Base-by-base conservation (phyloP, 2,113 vertebrate species). In the Ctenodactylus gundi region DNA sequence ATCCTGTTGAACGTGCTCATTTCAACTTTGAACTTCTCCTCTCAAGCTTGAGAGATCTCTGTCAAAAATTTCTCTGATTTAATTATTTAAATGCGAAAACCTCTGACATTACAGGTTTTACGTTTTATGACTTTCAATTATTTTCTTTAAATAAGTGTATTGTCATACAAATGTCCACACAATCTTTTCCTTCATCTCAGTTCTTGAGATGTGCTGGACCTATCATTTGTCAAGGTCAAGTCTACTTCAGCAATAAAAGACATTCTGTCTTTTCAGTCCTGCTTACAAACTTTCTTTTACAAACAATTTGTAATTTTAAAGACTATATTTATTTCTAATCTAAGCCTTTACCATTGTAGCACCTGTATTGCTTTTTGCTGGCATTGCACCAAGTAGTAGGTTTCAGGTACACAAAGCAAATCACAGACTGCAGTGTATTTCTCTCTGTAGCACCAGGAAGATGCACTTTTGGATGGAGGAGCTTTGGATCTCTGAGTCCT, bases 231-330 rank as follows among this genome's bases (percentile, higher is more conserved):
- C 83, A 94, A 91, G 72, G 36, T 88, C 55, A 91, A 25, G n/a
- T 14, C 1, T 4, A 75, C 20, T 27, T 93, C 23, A 64, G 27
- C 44, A 80, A 77, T 31, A 77, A 76, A 73, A 44, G 9, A 39
- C 18, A 91, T 91, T 34, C n/a, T 36, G 36, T 68, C 9, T n/a
- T 81, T 77, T 36, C 21, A 94, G n/a, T 5, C 12, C 11, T 44
- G 51, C 9, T 83, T 93, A 77, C 41, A 70, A 18, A 72, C 53
- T 89, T 87, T 87, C 49, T 18, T 84, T 62, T 51, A 89, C 46
- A 89, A 91, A 73, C 34, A 91, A 60, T 73, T 88, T 31, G 73
- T 77, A 18, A 86, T 86, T 64, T 85, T 34, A 78, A 55, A 60
- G 31, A 92, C 70, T 55, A 57, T 87, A 4, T 4, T 41, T 36